These are phyloP conservation scores for Corythornis vintsioides DNA, from an alignment of 2,113 vertebrate genomes.

Conservation along the genomic window DNA sequence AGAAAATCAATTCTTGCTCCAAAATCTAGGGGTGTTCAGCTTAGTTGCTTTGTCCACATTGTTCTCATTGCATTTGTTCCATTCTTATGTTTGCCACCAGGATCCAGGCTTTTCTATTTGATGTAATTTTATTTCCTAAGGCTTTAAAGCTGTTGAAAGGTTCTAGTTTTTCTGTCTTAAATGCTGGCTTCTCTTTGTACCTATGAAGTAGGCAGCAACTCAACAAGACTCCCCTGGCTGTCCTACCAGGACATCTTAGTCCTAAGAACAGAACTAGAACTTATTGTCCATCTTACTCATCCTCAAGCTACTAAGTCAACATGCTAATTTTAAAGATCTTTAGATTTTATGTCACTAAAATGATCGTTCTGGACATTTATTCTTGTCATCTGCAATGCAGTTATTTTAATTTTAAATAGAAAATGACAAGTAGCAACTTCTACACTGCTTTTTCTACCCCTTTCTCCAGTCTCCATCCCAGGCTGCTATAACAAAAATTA, in stretches of 20 bases:
- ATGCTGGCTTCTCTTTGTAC: not conserved
- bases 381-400: not conserved
- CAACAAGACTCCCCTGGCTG: not conserved
- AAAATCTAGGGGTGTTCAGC: not conserved
- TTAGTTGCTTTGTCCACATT: not conserved
- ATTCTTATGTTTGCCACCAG: not conserved
- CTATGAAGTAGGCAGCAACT: not conserved
- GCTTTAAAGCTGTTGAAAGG: constrained; percentile 8
- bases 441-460: not conserved
- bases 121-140: not conserved
- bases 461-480: not conserved
- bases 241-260: not conserved
- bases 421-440: not conserved
- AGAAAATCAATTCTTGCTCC: not conserved
- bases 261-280: not conserved
- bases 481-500: not conserved
- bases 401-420: not conserved
- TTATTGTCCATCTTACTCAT: not conserved
- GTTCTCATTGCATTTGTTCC: not conserved
- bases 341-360: not conserved
- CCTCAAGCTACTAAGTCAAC: not conserved
- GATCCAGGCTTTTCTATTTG: not conserved
- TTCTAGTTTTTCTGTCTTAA: not conserved
- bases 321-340: not conserved
- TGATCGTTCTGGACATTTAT: not conserved